A percentile compares a stretch with the other conserved stretches of the same genome.
Conservation (phyloP, 35 echinoderm and acorn worm species). For the Strongylocentrotus purpuratus region DNA sequence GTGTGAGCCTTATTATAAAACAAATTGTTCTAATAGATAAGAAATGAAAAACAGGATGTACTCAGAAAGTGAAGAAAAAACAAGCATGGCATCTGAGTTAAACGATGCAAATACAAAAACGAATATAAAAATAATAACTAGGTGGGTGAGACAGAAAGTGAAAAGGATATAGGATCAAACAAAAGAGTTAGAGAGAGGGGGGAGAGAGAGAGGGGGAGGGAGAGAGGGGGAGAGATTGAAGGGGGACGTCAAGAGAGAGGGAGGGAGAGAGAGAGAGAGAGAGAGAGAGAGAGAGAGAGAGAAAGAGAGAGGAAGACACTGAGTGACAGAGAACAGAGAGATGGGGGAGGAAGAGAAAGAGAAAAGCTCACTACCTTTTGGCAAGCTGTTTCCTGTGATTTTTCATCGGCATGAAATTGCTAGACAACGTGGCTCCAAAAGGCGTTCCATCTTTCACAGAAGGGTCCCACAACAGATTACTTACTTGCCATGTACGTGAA, state of each 20-base stretch:
- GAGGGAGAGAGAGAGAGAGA: background rate
- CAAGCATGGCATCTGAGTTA: background rate
- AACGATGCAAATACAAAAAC: background rate
- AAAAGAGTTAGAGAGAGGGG: background rate
- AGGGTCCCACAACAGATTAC: background rate
- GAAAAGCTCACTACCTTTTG: conserved; percentile 28
- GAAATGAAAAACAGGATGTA: background rate
- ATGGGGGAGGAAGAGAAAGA: background rate
- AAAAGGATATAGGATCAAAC: background rate
- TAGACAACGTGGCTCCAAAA: conserved; percentile 7
- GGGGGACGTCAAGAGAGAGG: background rate
- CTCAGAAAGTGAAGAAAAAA: background rate
- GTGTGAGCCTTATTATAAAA: background rate
- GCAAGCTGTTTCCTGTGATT: conserved; percentile 24
- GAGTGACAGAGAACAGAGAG: background rate
- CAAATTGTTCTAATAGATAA: background rate
- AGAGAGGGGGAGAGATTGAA: background rate
- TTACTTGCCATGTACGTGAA: background rate
- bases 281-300: background rate
- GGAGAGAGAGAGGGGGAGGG: background rate
- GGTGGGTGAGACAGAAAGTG: background rate
- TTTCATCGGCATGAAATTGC: conserved; percentile 20
- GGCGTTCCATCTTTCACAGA: background rate
- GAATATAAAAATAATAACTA: background rate
- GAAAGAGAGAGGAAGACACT: background rate